Percentiles rank a stretch among this genome's conserved stretches.
Evolutionary conservation across 2,888 invertebrate genomes (phyloP).

Genomic region (Maniola hyperantus): DNA sequence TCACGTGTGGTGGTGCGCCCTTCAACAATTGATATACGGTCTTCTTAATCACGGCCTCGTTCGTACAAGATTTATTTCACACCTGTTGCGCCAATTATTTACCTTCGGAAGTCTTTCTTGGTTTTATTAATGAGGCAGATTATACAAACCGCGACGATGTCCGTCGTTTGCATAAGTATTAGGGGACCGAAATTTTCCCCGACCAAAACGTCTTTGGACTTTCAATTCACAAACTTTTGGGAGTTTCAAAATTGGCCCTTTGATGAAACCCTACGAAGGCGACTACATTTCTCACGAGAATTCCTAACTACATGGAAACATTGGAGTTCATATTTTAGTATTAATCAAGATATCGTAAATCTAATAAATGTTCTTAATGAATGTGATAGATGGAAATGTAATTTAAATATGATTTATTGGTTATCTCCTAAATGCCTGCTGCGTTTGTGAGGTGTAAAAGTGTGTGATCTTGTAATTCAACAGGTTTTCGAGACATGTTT

Average conservation of each 20-base stretch:
- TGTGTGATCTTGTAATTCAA: slow-evolving; percentile 30
- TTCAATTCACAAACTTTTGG: slow-evolving; percentile 33
- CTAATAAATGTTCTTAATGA: slow-evolving; percentile 40
- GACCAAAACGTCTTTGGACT: slow-evolving; percentile 29
- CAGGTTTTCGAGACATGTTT: slow-evolving; percentile 4
- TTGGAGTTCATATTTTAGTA: slow-evolving; percentile 38
- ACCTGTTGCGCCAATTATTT: slow-evolving; percentile 79
- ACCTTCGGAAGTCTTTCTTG: slow-evolving; percentile 69
- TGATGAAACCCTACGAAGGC: slow-evolving; percentile 25
- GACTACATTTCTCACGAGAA: slow-evolving; percentile 40
- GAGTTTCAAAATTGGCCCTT: slow-evolving; percentile 31
- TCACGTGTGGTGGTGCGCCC: slow-evolving; percentile 55
- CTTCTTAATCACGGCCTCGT: slow-evolving; percentile 74
- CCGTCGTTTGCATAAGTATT: slow-evolving; percentile 40
- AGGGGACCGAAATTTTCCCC: slow-evolving; percentile 27
- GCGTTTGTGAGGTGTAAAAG: slow-evolving; percentile 36
- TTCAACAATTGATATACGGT: slow-evolving; percentile 68
- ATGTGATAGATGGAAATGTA: slow-evolving; percentile 40
- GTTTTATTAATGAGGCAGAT: slow-evolving; percentile 49
- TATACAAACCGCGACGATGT: slow-evolving; percentile 39
- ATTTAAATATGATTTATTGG: slow-evolving; percentile 43
- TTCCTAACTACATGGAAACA: slow-evolving; percentile 25
- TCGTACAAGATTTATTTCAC: slow-evolving; percentile 72
- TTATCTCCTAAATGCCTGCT: slow-evolving; percentile 28
- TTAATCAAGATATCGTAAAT: slow-evolving; percentile 42